phyloP scores from a whole-genome alignment of 30 jellyfish, hydroid and myxozoan genomes.

The Calvadosia cruxmelitensis region DNA sequence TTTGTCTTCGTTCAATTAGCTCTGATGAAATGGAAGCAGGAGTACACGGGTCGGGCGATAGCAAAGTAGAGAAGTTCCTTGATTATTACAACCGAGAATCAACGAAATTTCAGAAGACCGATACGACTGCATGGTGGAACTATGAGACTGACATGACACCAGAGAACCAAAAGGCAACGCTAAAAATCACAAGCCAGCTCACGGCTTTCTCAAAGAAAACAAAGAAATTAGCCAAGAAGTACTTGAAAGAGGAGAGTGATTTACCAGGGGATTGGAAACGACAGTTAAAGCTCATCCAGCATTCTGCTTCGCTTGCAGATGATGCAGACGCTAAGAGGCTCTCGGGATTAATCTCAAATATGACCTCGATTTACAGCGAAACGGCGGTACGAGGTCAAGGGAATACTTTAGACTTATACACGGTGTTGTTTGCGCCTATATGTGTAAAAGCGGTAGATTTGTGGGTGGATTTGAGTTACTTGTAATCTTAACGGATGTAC shows the following conservation, averaged over 20 bases:
- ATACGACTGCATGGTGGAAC: constrained; percentile 40
- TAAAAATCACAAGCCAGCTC: constrained; percentile 20
- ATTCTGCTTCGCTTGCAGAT: constrained; percentile 47
- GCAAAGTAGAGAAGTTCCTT: constrained; percentile 22
- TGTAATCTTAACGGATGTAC: too few species aligned
- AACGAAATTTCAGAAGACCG: constrained; percentile 23
- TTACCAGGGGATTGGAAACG: constrained; percentile 32
- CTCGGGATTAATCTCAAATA: constrained; percentile 27
- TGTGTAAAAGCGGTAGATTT: too few species aligned
- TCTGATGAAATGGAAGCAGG: not conserved
- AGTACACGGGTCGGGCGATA: not conserved
- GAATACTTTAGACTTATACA: too few species aligned
- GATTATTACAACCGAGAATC: constrained; percentile 45
- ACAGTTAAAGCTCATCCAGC: constrained; percentile 52
- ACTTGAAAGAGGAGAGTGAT: constrained; percentile 13
- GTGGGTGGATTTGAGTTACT: not conserved
- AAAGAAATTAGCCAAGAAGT: constrained; percentile 29
- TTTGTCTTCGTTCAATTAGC: too few species aligned
- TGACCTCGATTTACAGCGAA: constrained; percentile 53
- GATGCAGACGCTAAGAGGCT: constrained; percentile 17
- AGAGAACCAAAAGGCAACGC: constrained; percentile 28
- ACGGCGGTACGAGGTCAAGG: constrained; percentile 47
- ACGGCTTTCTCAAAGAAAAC: constrained; percentile 12
- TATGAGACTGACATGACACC: constrained; percentile 29
- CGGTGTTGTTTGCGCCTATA: too few species aligned